Evolutionary conservation across 2,113 vertebrate species (phyloP).

Genomic region (Trogon melanurus): DNA sequence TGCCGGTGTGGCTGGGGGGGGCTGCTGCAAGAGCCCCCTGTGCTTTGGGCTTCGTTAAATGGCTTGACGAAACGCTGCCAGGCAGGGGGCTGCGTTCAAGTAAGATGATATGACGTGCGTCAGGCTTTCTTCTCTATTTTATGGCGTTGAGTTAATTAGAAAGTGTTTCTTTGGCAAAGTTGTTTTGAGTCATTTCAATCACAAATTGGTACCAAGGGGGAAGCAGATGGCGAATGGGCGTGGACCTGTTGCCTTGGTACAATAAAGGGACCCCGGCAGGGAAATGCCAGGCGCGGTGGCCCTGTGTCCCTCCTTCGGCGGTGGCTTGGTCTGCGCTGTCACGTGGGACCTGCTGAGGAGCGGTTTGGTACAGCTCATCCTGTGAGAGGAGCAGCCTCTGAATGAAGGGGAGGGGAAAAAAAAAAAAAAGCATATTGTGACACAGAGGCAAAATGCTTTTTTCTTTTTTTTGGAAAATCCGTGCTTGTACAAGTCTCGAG

Average conservation of each 20-base stretch:
- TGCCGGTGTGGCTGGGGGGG: neutral
- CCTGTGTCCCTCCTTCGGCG: neutral
- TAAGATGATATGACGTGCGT: neutral
- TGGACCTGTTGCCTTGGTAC: neutral
- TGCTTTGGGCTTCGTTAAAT: neutral
- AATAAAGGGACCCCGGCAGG: neutral
- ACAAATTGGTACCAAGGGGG: constrained; percentile 1
- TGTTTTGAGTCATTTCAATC: constrained; percentile 30
- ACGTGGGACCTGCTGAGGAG: neutral
- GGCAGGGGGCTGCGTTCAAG: neutral
- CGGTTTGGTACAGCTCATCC: neutral
- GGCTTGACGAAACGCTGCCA: neutral
- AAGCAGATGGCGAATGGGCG: neutral
- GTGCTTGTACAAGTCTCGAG: neutral
- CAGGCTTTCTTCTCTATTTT: neutral
- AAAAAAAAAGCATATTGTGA: neutral
- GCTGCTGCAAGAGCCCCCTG: neutral
- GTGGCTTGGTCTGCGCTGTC: neutral
- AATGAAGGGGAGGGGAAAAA: too few species aligned
- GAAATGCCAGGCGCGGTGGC: neutral
- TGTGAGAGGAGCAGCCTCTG: neutral
- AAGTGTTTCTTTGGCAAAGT: constrained; percentile 11
- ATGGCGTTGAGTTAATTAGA: constrained; percentile 33
- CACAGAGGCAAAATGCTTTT: neutral
- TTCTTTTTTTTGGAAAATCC: neutral